Conservation (phyloP, 2,888 invertebrate genomes). For the Branchellion lobata region DNA sequence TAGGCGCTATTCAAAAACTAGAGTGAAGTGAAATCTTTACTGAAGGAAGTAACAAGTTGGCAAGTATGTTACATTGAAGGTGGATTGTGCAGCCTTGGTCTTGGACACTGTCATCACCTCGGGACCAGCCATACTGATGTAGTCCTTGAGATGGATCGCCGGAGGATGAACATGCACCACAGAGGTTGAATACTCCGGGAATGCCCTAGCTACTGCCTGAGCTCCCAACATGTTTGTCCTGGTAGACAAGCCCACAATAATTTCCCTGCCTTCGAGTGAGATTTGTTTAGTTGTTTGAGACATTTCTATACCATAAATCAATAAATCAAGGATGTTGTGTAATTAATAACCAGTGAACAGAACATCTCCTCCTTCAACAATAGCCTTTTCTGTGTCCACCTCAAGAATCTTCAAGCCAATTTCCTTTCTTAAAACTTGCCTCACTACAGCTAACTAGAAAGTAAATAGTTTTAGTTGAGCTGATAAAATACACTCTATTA, state of each 20-base stretch:
- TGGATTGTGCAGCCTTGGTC: slow-evolving; percentile 78
- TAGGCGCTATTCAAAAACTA: too few species aligned
- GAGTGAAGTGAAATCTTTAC: too few species aligned
- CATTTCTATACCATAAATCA: background rate
- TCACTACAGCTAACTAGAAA: slow-evolving; percentile 70
- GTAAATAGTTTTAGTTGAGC: background rate
- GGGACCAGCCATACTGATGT: slow-evolving; percentile 84
- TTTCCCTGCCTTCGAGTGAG: slow-evolving; percentile 61
- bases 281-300: background rate
- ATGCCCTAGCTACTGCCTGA: slow-evolving; percentile 78
- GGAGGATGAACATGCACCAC: slow-evolving; percentile 77
- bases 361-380: slow-evolving; percentile 89
- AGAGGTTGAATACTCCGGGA: slow-evolving; percentile 91
- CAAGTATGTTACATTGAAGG: slow-evolving; percentile 70
- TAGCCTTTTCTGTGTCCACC: slow-evolving; percentile 73
- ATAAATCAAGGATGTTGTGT: background rate
- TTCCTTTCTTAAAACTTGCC: slow-evolving; percentile 80
- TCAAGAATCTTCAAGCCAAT: slow-evolving; percentile 84
- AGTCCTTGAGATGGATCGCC: slow-evolving; percentile 72
- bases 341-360: slow-evolving; percentile 92
- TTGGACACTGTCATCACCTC: slow-evolving; percentile 85
- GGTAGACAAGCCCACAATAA: slow-evolving; percentile 84
- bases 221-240: slow-evolving; percentile 92
- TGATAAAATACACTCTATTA: background rate
- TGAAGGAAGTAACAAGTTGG: slow-evolving; percentile 43